Evolutionary conservation across 2,888 invertebrate genomes (phyloP).

Genomic region (Tachina grossa): DNA sequence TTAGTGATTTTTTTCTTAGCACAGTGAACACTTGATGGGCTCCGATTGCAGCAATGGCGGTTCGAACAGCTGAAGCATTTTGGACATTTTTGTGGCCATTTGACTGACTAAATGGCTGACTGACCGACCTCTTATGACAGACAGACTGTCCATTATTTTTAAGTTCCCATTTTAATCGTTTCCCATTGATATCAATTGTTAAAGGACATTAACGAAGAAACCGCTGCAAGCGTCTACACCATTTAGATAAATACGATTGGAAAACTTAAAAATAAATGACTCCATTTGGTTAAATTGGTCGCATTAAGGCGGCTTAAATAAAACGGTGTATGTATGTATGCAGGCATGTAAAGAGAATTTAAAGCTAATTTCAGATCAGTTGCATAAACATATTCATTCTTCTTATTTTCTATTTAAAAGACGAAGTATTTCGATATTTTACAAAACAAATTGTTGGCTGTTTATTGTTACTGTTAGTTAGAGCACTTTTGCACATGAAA

Average conservation of each 20-base stretch:
- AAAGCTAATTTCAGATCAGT: conserved; percentile 18
- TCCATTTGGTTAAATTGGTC: conserved; percentile 54
- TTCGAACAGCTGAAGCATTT: conserved; percentile 52
- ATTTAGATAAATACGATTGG: conserved; percentile 9
- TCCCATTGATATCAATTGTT: conserved; percentile 55
- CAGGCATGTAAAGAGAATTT: background rate
- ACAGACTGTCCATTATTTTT: conserved; percentile 34
- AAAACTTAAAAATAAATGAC: conserved; percentile 56
- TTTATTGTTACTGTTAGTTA: no score
- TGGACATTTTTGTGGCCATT: conserved; percentile 2
- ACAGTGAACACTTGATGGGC: conserved; percentile 6
- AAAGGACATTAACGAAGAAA: conserved; percentile 36
- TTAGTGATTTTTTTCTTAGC: conserved; percentile 18
- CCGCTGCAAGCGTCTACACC: conserved; percentile 6
- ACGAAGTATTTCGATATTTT: background rate
- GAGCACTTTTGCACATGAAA: no score
- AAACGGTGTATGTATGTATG: conserved; percentile 14
- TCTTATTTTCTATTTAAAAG: background rate
- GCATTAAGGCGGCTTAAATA: conserved; percentile 44
- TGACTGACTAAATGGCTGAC: background rate
- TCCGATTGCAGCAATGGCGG: background rate
- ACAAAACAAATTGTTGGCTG: no score
- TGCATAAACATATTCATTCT: conserved; percentile 15
- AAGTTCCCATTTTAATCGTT: conserved; percentile 57
- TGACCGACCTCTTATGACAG: conserved; percentile 18